Evolutionary conservation across 2,888 invertebrate species (phyloP).

Genomic region (Flexamia atlantica): DNA sequence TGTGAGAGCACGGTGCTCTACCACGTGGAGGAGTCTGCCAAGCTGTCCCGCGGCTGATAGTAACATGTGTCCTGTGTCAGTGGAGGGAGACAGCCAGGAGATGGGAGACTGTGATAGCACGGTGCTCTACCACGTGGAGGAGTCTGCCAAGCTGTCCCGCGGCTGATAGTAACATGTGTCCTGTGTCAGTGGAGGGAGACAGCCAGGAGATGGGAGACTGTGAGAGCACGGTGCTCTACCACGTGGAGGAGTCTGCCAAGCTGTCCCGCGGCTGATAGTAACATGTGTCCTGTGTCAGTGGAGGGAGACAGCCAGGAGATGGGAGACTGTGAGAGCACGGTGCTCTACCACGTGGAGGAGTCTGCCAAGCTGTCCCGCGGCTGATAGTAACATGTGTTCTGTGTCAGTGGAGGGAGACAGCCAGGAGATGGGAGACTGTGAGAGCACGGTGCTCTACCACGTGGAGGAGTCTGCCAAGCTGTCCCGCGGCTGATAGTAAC

Average conservation of each 20-base stretch:
- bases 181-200: constrained; percentile 58
- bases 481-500: constrained; percentile 66
- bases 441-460: constrained; percentile 71
- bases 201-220: constrained; percentile 68
- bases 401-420: constrained; percentile 59
- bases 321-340: constrained; percentile 70
- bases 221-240: constrained; percentile 71
- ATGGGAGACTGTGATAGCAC: constrained; percentile 70
- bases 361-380: constrained; percentile 69
- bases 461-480: constrained; percentile 70
- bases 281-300: constrained; percentile 20
- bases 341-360: constrained; percentile 71
- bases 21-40: constrained; percentile 71
- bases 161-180: constrained; percentile 62
- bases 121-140: constrained; percentile 71
- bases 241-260: constrained; percentile 71
- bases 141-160: constrained; percentile 69
- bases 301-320: constrained; percentile 65
- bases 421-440: constrained; percentile 69
- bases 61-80: constrained; percentile 30
- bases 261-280: constrained; percentile 67
- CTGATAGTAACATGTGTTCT: constrained; percentile 67
- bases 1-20: constrained; percentile 71
- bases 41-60: constrained; percentile 69
- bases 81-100: constrained; percentile 64